These are phyloP conservation scores for Atta cephalotes DNA, from an alignment of 1,140 invertebrate species.

Conservation along the genomic window DNA sequence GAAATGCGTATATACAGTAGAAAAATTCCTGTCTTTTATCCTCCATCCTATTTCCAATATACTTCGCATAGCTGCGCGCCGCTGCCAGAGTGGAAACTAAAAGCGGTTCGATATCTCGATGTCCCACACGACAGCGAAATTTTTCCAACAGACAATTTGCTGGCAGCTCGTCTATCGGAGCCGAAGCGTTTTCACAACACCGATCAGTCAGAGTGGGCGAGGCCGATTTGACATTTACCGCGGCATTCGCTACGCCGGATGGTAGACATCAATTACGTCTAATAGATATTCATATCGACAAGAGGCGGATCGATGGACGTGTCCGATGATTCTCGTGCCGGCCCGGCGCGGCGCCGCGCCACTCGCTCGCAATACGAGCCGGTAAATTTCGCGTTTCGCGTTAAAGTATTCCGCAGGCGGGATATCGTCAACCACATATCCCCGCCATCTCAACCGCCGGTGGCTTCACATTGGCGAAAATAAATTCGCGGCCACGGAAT, in stretches of 20 bases:
- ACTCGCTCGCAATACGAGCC: conserved; percentile 1
- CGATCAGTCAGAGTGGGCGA: conserved; percentile 60
- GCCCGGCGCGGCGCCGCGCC: background rate
- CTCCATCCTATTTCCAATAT: background rate
- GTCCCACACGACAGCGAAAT: conserved; percentile 45
- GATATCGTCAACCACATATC: background rate
- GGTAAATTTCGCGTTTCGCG: conserved; percentile 18
- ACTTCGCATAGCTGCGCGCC: background rate
- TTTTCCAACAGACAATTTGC: conserved; percentile 59
- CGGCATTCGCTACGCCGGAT: conserved; percentile 58
- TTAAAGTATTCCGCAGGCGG: conserved; percentile 38
- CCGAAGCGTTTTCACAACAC: conserved; percentile 48
- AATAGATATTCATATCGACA: conserved; percentile 78
- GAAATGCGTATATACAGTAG: background rate
- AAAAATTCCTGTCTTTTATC: background rate
- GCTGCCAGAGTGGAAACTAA: background rate
- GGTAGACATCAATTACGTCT: conserved; percentile 76
- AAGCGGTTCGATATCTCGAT: conserved; percentile 44
- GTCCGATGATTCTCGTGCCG: conserved; percentile 56
- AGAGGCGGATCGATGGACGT: conserved; percentile 61
- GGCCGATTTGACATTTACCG: conserved; percentile 67
- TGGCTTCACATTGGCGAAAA: conserved; percentile 24
- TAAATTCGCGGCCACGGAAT: conserved; percentile 20
- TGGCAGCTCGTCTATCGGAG: conserved; percentile 48
- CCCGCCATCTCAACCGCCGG: background rate